These are phyloP conservation scores for Scelioninae gen. 1 DNA, from an alignment of 2,888 invertebrate genomes.

Conservation along the genomic window DNA sequence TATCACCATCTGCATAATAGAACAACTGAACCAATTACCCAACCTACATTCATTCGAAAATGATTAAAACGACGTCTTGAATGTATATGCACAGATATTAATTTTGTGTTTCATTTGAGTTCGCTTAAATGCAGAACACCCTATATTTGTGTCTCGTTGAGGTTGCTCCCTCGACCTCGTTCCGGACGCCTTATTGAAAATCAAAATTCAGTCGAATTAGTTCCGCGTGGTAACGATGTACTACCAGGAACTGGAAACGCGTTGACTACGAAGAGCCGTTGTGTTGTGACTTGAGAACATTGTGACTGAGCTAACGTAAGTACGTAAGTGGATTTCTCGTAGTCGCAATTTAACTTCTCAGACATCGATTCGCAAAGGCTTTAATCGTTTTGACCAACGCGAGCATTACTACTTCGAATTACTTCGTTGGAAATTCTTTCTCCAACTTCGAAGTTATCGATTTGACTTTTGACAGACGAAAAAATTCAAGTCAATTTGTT, in stretches of 20 bases:
- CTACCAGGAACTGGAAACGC: constrained; percentile 19
- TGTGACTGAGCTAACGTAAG: constrained; percentile 73
- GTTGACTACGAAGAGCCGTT: constrained; percentile 53
- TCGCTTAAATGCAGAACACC: constrained; percentile 51
- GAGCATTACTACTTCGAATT: constrained; percentile 18
- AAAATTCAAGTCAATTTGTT: too few species aligned
- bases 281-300: constrained; percentile 63
- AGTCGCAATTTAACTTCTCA: constrained; percentile 77
- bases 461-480: not conserved
- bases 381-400: constrained; percentile 65
- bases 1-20: too few species aligned
- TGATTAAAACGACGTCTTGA: constrained; percentile 37
- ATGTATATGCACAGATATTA: constrained; percentile 32
- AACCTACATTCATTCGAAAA: constrained; percentile 3
- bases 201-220: constrained; percentile 83
- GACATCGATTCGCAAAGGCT: constrained; percentile 70
- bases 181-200: constrained; percentile 82
- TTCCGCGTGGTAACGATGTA: constrained; percentile 69
- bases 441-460: constrained; percentile 16
- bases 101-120: constrained; percentile 38
- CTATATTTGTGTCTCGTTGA: constrained; percentile 56
- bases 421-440: constrained; percentile 13
- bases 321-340: constrained; percentile 75
- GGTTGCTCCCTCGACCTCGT: constrained; percentile 52
- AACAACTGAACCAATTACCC: not conserved